Evolutionary conservation across 2,888 invertebrate genomes (phyloP), one percentile per base, ranked within the genome.

Genomic region (Tridacna gigas): DNA sequence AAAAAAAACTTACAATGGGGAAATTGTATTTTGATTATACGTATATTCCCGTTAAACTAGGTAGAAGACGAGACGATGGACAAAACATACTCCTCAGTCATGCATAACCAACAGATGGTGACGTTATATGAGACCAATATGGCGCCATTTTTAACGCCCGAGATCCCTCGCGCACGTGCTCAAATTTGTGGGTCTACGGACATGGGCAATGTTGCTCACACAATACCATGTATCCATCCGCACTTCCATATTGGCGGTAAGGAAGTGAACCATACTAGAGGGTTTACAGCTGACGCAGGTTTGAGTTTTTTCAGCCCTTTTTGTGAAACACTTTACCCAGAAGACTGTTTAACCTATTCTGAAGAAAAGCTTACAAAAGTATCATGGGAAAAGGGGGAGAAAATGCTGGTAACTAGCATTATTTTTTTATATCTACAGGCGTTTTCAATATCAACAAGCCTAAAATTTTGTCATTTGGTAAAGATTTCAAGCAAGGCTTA

Each of bases 181-280:
- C 76, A 63, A 20, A 56, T 73, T 11, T 28, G 28, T 47, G 83
- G 77, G 3, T 93, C 93, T 7, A 89, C 92, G 7, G 93, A 93
- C 79, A 91, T 93, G 90, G 94, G 94, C 18, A 92, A 94, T 79
- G 91, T 94, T 20, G 90, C 92, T n/a, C 91, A 92, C 47, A 88
- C 88, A 73, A 85, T 94, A 20, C 93, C 93, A 2, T 86, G 89
- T 66, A 92, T 93, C 20, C 93, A 93, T 79, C 91, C 91, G 0
- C 79, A 71, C n/a, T 91, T 88, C 76, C 74, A 88, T 76, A 88
- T 91, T 45, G 91, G 91, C 45, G 90, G 90, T 11, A 74, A 79
- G 15, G 91, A 86, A 11, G 79, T 86, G 22, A 91, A 90, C 73
- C 93, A 93, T 83, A 91, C 92, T 0, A 74, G 80, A 45, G 91